Base-by-base conservation (phyloP, 2,113 vertebrate species). In the Heterocephalus glaber region DNA sequence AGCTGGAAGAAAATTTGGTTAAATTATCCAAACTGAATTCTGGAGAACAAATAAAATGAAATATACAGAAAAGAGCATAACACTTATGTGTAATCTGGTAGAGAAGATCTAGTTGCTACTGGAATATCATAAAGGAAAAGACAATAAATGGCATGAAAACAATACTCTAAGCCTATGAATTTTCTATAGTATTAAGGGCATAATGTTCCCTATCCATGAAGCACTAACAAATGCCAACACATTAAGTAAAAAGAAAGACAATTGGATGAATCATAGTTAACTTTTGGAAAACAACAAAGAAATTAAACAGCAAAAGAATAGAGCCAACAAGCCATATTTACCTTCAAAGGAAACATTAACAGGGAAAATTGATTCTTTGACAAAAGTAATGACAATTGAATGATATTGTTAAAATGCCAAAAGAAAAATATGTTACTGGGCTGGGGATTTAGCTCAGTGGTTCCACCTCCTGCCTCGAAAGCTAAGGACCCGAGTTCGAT, bases 101-200 rank as follows among this genome's bases (percentile, higher is more conserved):
- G 24, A 33, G 19, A 54, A 58, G 30, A 10, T 16, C 49, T 61
- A 79, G 52, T 19, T 61, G 7, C 60, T 61, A 83, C 41, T 22
- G 5, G n/a, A 63, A 49, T 9, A 74, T 9, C n/a, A 56, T 7
- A 61, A 80, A 86, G 24, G n/a, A 72, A 84, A 83, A 33, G 41
- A 16, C 2, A 60, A 61, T n/a, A 87, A 33, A 24, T 44, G 17
- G 1, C 30, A 65, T 65, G 47, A 72, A 56, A 89, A 30, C 30
- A 68, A 44, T 11, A 52, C 47, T 86, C 20, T 60, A 74, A 86
- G 58, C 47, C 49, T 49, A 65, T 49, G 4, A 70, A 33, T 81
- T 86, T 90, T 96, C 87, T 81, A 74, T 61, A 81, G 38, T 81
- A 86, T 72, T 65, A 72, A 85, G 41, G 7, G 41, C 14, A 70